Conservation (phyloP, 2,113 vertebrate species). For the Mugil cephalus region DNA sequence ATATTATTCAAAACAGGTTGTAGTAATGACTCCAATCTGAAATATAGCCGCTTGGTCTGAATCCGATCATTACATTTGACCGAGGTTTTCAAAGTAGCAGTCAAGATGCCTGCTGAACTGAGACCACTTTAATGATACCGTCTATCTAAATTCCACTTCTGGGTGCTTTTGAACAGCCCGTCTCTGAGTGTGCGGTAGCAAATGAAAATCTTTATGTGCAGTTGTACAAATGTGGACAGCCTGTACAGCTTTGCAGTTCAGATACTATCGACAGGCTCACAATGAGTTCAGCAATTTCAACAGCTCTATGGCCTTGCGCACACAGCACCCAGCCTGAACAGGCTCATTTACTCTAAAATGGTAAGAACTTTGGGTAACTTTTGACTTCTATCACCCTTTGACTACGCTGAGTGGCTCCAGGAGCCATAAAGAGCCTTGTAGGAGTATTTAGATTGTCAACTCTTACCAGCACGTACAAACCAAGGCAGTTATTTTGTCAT, state of each 20-base stretch:
- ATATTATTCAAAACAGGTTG: slow-evolving; percentile 70
- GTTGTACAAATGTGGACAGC: slow-evolving; percentile 40
- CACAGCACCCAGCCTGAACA: not conserved
- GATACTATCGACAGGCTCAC: slow-evolving; percentile 17
- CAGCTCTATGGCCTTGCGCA: slow-evolving; percentile 25
- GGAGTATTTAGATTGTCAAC: not conserved
- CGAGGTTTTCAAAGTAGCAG: slow-evolving; percentile 20
- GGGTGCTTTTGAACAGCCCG: slow-evolving; percentile 14
- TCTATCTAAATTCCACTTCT: slow-evolving; percentile 22
- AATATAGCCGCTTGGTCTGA: slow-evolving; percentile 20
- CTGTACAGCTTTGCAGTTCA: slow-evolving; percentile 27
- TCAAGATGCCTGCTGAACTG: slow-evolving; percentile 15
- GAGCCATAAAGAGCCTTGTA: not conserved
- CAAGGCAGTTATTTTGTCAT: not conserved
- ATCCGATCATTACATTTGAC: slow-evolving; percentile 33
- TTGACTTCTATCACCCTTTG: slow-evolving; percentile 16
- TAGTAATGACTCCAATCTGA: slow-evolving; percentile 55
- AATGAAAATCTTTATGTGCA: slow-evolving; percentile 33
- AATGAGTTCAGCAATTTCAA: slow-evolving; percentile 32
- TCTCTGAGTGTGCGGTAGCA: slow-evolving; percentile 15
- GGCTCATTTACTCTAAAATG: slow-evolving; percentile 26
- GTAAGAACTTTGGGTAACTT: slow-evolving; percentile 10
- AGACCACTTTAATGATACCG: slow-evolving; percentile 32
- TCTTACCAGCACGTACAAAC: not conserved
- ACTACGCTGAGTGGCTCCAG: slow-evolving; percentile 6